These are phyloP conservation scores for Lasioglossum zephyrum DNA, from an alignment of 2,888 invertebrate genomes.

Conservation along the genomic window DNA sequence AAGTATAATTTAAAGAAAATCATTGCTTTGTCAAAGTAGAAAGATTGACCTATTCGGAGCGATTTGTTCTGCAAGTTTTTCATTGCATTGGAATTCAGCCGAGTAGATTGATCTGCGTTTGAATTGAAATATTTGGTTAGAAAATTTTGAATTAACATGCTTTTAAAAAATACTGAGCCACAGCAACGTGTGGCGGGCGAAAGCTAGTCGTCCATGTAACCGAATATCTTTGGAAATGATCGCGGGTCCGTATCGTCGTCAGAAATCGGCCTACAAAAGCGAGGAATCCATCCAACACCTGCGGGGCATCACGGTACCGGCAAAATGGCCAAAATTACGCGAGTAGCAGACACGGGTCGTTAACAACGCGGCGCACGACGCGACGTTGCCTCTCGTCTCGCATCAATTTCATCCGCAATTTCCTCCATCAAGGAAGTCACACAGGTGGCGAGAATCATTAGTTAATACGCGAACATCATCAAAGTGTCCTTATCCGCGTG, in stretches of 20 bases:
- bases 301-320: neutral
- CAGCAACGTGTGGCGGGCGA: too few species aligned
- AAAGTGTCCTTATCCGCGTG: slow-evolving; percentile 45
- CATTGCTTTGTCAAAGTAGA: too few species aligned
- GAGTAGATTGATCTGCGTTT: too few species aligned
- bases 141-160: too few species aligned
- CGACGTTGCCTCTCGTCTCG: slow-evolving; percentile 13
- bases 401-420: slow-evolving; percentile 50
- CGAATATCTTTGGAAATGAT: neutral
- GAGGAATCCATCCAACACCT: neutral
- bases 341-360: slow-evolving; percentile 25
- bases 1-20: too few species aligned
- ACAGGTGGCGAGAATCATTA: slow-evolving; percentile 37
- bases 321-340: slow-evolving; percentile 11
- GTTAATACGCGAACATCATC: slow-evolving; percentile 54
- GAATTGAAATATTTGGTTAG: too few species aligned
- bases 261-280: neutral
- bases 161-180: too few species aligned
- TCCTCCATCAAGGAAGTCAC: slow-evolving; percentile 31
- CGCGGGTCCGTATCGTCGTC: neutral
- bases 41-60: too few species aligned
- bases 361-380: slow-evolving; percentile 30
- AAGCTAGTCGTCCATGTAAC: too few species aligned
- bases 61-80: too few species aligned
- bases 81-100: too few species aligned